These are phyloP conservation scores for Protomyctophum bolini DNA, from an alignment of 2,113 vertebrate species.

Conservation along the genomic window DNA sequence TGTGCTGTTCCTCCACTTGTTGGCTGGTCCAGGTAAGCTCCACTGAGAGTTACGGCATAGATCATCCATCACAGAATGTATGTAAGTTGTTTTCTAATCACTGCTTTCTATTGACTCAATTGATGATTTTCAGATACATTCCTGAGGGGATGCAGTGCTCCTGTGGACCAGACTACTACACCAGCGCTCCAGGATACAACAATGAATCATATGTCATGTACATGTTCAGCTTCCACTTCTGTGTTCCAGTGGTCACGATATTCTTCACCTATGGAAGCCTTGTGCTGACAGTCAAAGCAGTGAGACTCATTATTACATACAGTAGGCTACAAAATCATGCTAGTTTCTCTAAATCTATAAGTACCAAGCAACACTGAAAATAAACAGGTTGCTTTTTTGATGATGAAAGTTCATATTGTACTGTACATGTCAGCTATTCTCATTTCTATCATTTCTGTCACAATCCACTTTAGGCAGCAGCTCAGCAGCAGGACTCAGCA, in stretches of 20 bases:
- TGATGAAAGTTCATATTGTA: background rate
- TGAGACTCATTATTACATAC: constrained; percentile 31
- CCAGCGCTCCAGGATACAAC: constrained; percentile 78
- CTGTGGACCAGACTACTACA: constrained; percentile 83
- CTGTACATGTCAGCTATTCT: background rate
- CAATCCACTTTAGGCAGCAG: constrained; percentile 69
- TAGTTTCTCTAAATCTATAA: background rate
- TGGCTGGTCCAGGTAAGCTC: constrained; percentile 80
- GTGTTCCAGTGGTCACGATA: constrained; percentile 74
- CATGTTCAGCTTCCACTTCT: constrained; percentile 82
- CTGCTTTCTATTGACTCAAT: constrained; percentile 2
- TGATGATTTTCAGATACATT: constrained; percentile 72
- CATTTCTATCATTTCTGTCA: background rate
- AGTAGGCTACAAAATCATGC: background rate
- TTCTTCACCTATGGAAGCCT: constrained; percentile 79
- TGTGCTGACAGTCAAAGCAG: constrained; percentile 74
- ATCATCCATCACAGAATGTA: background rate
- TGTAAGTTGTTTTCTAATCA: background rate
- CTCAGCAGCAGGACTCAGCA: constrained; percentile 78
- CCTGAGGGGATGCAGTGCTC: constrained; percentile 81
- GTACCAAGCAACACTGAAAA: background rate
- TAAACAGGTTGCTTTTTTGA: constrained; percentile 1
- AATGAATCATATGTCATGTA: constrained; percentile 79
- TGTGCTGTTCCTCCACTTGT: constrained; percentile 72
- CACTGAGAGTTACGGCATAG: background rate